Base-by-base conservation (phyloP, 2,797 vertebrate genomes). In the Protonibea diacanthus region DNA sequence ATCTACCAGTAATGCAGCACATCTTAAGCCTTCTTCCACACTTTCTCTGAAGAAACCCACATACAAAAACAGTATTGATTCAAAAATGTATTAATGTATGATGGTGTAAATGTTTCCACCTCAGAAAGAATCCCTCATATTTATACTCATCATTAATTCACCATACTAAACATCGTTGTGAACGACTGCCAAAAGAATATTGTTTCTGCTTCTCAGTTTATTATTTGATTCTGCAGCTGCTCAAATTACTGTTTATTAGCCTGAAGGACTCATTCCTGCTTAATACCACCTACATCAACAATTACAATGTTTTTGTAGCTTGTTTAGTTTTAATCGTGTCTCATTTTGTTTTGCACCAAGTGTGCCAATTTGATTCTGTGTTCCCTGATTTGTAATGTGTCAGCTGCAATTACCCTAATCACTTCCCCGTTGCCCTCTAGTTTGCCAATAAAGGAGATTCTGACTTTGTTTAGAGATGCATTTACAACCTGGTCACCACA, bases 401-500 rank as follows among this genome's bases (percentile, higher is more conserved):
- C 70, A 53, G 47, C 25, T 61, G 27, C n/a, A 84, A 73, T 88
- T 79, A 80, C 15, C 44, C 11, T 53, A 17, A 81, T 80, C 71
- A 42, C 12, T 70, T 81, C 71, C 40, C 40, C 0, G 0, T 44
- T 45, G 66, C 57, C 70, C 48, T 76, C 18, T 33, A 33, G 44
- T 58, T 78, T 76, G n/a, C 44, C 40, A 76, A 44, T 60, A 63
- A 71, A 56, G 71, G 1, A 56, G 25, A 58, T 44, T 66, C 23
- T 20, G 53, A 40, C 27, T 72, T 58, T 62, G 55, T 68, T 72
- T 17, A 29, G 4, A 20, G 62, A 21, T 48, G 67, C 44, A 48
- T 33, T 2, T 40, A 9, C 7, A 51, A 2, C 4, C 23, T 4
- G 3, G 20, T 52, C 23, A n/a, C 91, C 93, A 94, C 90, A 89